These are phyloP conservation scores for Notechis scutatus DNA, from an alignment of 2,113 vertebrate genomes.

Conservation along the genomic window DNA sequence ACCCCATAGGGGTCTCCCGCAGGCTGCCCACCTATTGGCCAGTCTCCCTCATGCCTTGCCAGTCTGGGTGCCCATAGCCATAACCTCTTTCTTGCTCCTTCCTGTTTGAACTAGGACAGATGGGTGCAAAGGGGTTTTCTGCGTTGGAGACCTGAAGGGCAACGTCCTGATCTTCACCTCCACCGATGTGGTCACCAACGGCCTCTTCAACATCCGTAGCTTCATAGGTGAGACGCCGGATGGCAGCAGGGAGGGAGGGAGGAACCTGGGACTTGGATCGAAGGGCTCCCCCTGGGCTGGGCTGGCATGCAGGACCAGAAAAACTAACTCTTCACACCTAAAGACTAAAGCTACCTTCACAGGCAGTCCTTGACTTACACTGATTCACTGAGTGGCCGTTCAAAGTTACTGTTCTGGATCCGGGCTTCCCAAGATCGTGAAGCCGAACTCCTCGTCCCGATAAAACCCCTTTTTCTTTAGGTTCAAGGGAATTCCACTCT, in stretches of 20 bases:
- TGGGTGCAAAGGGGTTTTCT: constrained; percentile 60
- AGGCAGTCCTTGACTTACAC: too few species aligned
- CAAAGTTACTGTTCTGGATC: too few species aligned
- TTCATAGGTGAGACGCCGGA: neutral
- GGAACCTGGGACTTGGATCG: neutral
- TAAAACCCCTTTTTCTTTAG: too few species aligned
- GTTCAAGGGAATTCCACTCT: too few species aligned
- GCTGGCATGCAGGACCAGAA: neutral
- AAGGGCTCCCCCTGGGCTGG: too few species aligned
- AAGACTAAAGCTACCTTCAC: too few species aligned
- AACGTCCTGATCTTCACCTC: constrained; percentile 60
- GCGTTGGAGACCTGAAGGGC: constrained; percentile 59
- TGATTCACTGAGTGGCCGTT: too few species aligned
- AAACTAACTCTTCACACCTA: neutral
- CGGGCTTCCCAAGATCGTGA: too few species aligned
- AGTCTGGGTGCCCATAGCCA: neutral
- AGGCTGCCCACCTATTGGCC: neutral
- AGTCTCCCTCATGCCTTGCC: neutral
- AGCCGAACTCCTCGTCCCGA: too few species aligned
- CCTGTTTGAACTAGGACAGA: constrained; percentile 55
- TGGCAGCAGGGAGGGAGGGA: fast-evolving
- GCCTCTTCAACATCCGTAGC: constrained; percentile 60
- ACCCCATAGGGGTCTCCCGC: neutral
- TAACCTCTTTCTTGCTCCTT: neutral
- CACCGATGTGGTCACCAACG: constrained; percentile 18